Conservation (phyloP, 2,888 invertebrate species). For the Pseudanteris insignis region DNA sequence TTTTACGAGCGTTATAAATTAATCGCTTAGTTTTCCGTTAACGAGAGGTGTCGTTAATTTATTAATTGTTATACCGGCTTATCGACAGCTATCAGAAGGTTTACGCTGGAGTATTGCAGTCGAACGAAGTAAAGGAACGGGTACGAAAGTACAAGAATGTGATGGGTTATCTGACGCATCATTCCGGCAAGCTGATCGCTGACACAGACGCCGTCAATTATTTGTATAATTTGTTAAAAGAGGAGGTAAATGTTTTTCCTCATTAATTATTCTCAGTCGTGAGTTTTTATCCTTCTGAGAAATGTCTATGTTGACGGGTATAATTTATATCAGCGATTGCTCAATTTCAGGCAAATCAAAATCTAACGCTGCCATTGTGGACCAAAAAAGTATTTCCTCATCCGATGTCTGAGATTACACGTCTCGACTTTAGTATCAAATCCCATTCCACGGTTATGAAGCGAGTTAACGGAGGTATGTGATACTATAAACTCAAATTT, state of each 20-base stretch:
- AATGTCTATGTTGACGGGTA: no score
- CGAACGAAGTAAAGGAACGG: constrained; percentile 53
- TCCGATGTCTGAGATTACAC: constrained; percentile 61
- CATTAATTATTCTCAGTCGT: not conserved
- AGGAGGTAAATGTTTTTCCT: constrained; percentile 56
- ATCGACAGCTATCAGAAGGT: constrained; percentile 55
- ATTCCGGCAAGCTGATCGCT: constrained; percentile 60
- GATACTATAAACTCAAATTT: no score
- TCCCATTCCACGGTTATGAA: constrained; percentile 61
- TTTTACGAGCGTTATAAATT: constrained; percentile 9
- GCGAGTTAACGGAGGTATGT: constrained; percentile 64
- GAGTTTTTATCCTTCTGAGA: no score
- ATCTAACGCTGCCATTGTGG: constrained; percentile 66
- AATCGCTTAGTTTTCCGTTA: constrained; percentile 8
- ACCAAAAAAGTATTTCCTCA: constrained; percentile 62
- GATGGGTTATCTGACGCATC: constrained; percentile 62
- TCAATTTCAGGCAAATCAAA: constrained; percentile 53
- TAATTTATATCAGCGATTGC: constrained; percentile 1
- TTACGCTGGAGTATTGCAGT: constrained; percentile 48
- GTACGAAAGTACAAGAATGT: constrained; percentile 60
- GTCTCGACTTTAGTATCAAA: constrained; percentile 63
- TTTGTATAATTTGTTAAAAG: constrained; percentile 63
- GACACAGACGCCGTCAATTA: constrained; percentile 58
- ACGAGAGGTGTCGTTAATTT: not conserved
- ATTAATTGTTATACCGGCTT: constrained; percentile 32